Base-by-base conservation (phyloP, 1,140 invertebrate species). In the Drosophila sp. region DNA sequence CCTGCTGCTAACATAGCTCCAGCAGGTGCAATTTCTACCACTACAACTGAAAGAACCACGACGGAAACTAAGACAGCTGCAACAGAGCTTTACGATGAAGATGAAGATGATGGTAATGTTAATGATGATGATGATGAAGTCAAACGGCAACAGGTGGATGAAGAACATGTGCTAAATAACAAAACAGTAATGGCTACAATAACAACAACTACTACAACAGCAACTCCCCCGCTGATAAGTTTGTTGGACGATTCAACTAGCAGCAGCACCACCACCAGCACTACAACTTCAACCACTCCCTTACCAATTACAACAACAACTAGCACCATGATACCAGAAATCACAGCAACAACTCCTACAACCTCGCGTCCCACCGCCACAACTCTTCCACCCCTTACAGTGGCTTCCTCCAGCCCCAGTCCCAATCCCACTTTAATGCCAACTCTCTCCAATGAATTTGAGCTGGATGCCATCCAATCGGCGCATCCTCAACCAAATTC, bases 211-310 rank as follows among this genome's bases (percentile, higher is more conserved):
- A 17, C 17, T 17, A 17, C 55, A 4, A 32, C 27, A 27, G 27
- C 41, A n/a, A 17, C 40, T 40, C 60, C 75, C 6, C 84, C 76
- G 27, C n/a, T 76, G 8, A 87, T 87, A 62, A 83, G 70, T 70
- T 70, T 87, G 27, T 70, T 87, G 44, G 83, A 87, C 50, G 83
- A 87, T 54, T 87, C 47, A 69, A 86, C 75, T 29, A 60, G 29
- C 17, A 64, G 23, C 54, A 66, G 30, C 57, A 67, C 35, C 27
- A 66, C 54, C 64, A 76, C 61, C 61, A 80, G 41, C 8, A 79
- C 30, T 0, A 30, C 27, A 23, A 58, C 38, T 44, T 56, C 41
- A 33, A 70, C 54, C n/a, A 63, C 57, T 63, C 38, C 73, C 56
- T 41, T 33, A 17, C 35, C 33, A 1, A 50, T 2, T 27, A 50